These are phyloP conservation scores for Leiothrix lutea DNA, from an alignment of 2,113 vertebrate species.

Conservation along the genomic window DNA sequence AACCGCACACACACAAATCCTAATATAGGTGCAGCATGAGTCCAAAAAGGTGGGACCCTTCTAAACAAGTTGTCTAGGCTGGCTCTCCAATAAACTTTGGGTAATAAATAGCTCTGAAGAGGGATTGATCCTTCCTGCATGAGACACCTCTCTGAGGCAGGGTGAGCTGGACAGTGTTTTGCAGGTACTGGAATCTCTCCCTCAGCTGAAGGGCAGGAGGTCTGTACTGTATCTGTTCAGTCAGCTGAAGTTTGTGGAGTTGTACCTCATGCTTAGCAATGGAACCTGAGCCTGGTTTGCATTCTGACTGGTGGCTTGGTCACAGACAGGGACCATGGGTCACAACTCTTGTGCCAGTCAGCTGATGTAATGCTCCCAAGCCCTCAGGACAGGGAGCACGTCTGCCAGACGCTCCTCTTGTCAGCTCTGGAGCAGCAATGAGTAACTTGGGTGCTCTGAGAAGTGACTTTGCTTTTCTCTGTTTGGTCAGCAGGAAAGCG, in stretches of 20 bases:
- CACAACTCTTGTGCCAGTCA: background rate
- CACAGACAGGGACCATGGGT: background rate
- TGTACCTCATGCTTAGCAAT: background rate
- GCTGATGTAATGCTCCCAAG: background rate
- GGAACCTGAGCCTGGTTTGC: background rate
- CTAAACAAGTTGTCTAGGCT: background rate
- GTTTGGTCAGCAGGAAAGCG: background rate
- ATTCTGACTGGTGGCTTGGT: background rate
- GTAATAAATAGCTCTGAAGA: background rate
- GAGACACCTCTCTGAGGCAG: background rate
- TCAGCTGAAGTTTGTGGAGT: background rate
- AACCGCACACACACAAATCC: background rate
- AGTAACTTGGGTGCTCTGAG: background rate
- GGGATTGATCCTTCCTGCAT: background rate
- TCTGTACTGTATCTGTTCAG: background rate
- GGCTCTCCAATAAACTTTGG: background rate
- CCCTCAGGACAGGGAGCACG: background rate
- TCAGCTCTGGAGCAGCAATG: background rate
- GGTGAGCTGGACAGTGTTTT: rapidly evolving
- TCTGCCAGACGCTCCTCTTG: background rate
- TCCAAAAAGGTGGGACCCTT: background rate
- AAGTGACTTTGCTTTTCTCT: background rate
- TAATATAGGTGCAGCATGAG: background rate
- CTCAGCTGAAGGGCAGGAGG: background rate
- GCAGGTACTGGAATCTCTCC: background rate